These are phyloP conservation scores for Dryobota labecula DNA, from an alignment of 2,888 invertebrate genomes.

Conservation along the genomic window DNA sequence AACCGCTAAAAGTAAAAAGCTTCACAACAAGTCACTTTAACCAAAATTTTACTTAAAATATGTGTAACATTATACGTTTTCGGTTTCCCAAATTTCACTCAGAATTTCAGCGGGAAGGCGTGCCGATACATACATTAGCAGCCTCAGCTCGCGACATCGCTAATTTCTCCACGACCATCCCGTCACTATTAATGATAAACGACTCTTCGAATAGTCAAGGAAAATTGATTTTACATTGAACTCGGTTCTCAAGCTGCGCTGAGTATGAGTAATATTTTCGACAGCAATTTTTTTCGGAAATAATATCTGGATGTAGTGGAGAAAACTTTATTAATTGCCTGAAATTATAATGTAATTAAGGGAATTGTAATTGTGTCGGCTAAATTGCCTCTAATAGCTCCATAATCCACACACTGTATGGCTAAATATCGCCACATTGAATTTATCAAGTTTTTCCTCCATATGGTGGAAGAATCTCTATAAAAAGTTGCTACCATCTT, in stretches of 20 bases:
- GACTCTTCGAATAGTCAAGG: constrained; percentile 42
- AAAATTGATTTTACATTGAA: constrained; percentile 61
- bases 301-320: neutral
- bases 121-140: constrained; percentile 59
- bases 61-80: neutral
- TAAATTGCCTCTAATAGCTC: neutral
- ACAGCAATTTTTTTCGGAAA: neutral
- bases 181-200: constrained; percentile 57
- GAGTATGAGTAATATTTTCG: too few species aligned
- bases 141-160: constrained; percentile 31
- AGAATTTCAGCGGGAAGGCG: constrained; percentile 25
- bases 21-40: neutral
- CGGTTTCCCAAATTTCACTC: constrained; percentile 3
- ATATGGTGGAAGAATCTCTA: neutral
- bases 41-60: neutral
- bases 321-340: neutral
- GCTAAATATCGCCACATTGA: neutral
- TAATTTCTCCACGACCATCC: constrained; percentile 55
- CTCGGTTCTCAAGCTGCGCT: neutral
- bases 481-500: neutral
- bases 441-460: neutral
- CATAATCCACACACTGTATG: neutral
- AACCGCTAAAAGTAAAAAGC: neutral
- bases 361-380: neutral
- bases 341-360: neutral